These are phyloP conservation scores for Drosophila varians DNA, from an alignment of 1,140 invertebrate genomes.

Conservation along the genomic window DNA sequence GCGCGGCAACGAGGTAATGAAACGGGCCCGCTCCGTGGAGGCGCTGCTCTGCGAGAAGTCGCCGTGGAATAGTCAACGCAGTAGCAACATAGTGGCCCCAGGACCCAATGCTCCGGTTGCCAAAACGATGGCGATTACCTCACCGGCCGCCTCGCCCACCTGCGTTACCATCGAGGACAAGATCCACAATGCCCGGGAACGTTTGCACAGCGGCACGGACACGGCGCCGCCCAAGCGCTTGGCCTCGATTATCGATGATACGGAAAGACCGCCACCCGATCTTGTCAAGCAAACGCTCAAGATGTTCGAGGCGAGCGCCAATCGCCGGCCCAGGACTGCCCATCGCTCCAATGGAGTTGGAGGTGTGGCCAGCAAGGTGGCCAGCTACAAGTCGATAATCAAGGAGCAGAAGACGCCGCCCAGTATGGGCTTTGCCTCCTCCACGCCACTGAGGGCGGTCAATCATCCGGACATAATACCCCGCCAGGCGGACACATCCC, in stretches of 20 bases:
- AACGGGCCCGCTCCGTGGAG: constrained; percentile 93
- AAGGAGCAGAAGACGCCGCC: constrained; percentile 82
- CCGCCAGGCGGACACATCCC: constrained; percentile 54
- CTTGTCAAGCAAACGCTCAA: constrained; percentile 92
- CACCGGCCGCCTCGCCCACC: constrained; percentile 35
- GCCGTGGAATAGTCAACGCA: constrained; percentile 66
- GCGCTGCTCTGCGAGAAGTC: constrained; percentile 87
- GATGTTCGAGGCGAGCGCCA: constrained; percentile 91
- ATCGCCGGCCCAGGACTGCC: constrained; percentile 83
- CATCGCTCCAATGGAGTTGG: constrained; percentile 85
- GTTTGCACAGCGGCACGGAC: constrained; percentile 73
- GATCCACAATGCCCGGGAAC: constrained; percentile 75
- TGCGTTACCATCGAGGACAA: constrained; percentile 83
- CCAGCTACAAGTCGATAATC: constrained; percentile 87
- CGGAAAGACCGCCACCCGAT: constrained; percentile 92
- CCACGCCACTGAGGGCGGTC: constrained; percentile 38
- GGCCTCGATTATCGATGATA: constrained; percentile 89
- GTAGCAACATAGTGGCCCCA: constrained; percentile 53
- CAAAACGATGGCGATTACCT: not conserved
- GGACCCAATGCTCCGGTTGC: constrained; percentile 44
- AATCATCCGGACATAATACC: constrained; percentile 64
- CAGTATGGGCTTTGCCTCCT: constrained; percentile 45
- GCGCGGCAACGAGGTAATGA: constrained; percentile 85
- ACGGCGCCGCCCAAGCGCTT: constrained; percentile 86
- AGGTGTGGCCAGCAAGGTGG: constrained; percentile 88